These are phyloP conservation scores for Anaspis maculata DNA, from an alignment of 2,888 invertebrate species.

Conservation along the genomic window DNA sequence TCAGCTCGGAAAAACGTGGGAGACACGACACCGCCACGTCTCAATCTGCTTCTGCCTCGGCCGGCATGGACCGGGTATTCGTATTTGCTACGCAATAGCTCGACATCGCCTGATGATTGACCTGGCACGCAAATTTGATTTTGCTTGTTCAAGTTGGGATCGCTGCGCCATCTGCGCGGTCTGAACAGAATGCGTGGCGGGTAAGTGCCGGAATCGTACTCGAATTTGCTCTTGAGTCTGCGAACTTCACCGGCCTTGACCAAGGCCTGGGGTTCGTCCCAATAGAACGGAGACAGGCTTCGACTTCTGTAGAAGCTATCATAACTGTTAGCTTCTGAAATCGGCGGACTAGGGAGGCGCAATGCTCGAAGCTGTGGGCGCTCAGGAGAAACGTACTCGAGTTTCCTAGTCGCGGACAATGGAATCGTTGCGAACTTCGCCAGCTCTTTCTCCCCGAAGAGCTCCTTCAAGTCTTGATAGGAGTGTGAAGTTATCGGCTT, in stretches of 20 bases:
- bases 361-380: slow-evolving; percentile 35
- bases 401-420: slow-evolving; percentile 38
- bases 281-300: slow-evolving; percentile 61
- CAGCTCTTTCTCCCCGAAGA: slow-evolving; percentile 68
- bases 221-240: slow-evolving; percentile 70
- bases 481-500: slow-evolving; percentile 48
- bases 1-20: slow-evolving; percentile 59
- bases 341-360: slow-evolving; percentile 37
- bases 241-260: slow-evolving; percentile 71
- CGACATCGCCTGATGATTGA: slow-evolving; percentile 48
- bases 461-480: slow-evolving; percentile 67
- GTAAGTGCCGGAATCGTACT: slow-evolving; percentile 47
- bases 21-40: slow-evolving; percentile 46
- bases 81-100: slow-evolving; percentile 53
- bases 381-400: slow-evolving; percentile 45
- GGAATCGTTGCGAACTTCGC: slow-evolving; percentile 52
- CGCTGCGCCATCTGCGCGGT: slow-evolving; percentile 61
- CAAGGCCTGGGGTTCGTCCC: slow-evolving; percentile 61
- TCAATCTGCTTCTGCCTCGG: slow-evolving; percentile 44
- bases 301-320: slow-evolving; percentile 63
- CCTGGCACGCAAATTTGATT: slow-evolving; percentile 43
- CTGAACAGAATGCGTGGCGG: slow-evolving; percentile 33
- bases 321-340: slow-evolving; percentile 49
- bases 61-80: slow-evolving; percentile 44
- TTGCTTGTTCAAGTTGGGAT: slow-evolving; percentile 64